phyloP scores from a whole-genome alignment of 1,140 invertebrate species.

The Drosophila arizonae region DNA sequence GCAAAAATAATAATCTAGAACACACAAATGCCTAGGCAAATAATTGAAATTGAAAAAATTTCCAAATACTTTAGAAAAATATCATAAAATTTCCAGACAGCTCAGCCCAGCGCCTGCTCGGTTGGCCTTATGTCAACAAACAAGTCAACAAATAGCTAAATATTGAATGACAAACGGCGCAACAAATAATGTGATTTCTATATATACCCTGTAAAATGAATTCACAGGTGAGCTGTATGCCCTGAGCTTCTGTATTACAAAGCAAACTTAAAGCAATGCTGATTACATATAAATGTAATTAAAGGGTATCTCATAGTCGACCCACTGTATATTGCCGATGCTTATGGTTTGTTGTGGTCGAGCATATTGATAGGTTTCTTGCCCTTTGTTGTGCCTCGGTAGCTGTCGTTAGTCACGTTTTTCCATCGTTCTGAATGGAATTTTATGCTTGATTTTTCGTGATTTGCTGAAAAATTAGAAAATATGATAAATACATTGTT shows the following conservation, averaged over 20 bases:
- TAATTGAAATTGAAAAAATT: slow-evolving; percentile 39
- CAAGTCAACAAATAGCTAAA: slow-evolving; percentile 18
- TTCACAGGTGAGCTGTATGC: too few species aligned
- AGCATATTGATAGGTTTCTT: slow-evolving; percentile 2
- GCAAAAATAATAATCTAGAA: slow-evolving; percentile 10
- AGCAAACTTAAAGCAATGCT: too few species aligned
- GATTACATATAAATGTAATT: neutral
- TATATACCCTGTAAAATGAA: slow-evolving; percentile 9
- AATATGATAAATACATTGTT: neutral
- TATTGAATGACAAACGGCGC: slow-evolving; percentile 14
- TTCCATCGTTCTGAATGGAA: too few species aligned
- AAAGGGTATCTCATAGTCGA: neutral
- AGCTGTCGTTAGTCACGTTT: neutral
- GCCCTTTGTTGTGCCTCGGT: neutral
- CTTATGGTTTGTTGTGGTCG: neutral
- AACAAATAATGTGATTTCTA: slow-evolving; percentile 5
- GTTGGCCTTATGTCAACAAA: slow-evolving; percentile 40
- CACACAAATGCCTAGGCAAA: slow-evolving; percentile 11
- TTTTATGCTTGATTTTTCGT: too few species aligned
- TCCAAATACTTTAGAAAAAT: slow-evolving; percentile 35
- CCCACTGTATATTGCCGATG: neutral
- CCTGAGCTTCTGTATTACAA: too few species aligned
- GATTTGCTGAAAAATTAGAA: neutral
- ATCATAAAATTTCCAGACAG: slow-evolving; percentile 39
- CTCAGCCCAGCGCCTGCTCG: neutral